A percentile compares a stretch with the other conserved stretches of the same genome.
Conservation (phyloP, 2,113 vertebrate genomes). For the Artemisiospiza belli region DNA sequence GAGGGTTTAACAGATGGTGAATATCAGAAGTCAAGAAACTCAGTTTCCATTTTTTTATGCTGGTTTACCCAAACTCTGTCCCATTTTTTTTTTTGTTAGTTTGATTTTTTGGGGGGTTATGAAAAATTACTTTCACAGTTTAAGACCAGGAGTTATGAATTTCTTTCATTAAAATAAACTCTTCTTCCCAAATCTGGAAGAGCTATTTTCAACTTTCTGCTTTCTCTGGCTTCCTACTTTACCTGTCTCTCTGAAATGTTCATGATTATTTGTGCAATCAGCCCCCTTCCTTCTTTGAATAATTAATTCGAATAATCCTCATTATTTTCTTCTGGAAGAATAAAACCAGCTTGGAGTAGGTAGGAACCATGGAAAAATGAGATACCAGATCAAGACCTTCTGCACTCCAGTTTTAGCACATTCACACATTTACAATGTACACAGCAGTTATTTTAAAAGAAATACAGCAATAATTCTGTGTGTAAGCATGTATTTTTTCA, state of each 20-base stretch:
- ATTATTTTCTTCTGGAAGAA: not conserved
- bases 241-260: not conserved
- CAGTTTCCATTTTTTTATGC: not conserved
- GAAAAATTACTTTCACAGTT: not conserved
- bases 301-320: constrained; percentile 17
- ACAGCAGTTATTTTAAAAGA: not conserved
- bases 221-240: not conserved
- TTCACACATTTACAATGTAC: not conserved
- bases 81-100: not conserved
- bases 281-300: not conserved
- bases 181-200: not conserved
- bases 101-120: not conserved
- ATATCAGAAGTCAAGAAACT: not conserved
- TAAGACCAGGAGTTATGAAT: not conserved
- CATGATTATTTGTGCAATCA: not conserved
- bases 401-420: not conserved
- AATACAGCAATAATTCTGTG: not conserved
- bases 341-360: not conserved
- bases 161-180: not conserved
- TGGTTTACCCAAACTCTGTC: not conserved
- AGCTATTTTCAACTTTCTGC: not conserved
- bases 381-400: not conserved
- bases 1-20: not conserved
- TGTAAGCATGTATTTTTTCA: rapidly evolving
- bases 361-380: not conserved